Evolutionary conservation across 2,113 vertebrate species (phyloP).

Genomic region (Pterocles orientalis): DNA sequence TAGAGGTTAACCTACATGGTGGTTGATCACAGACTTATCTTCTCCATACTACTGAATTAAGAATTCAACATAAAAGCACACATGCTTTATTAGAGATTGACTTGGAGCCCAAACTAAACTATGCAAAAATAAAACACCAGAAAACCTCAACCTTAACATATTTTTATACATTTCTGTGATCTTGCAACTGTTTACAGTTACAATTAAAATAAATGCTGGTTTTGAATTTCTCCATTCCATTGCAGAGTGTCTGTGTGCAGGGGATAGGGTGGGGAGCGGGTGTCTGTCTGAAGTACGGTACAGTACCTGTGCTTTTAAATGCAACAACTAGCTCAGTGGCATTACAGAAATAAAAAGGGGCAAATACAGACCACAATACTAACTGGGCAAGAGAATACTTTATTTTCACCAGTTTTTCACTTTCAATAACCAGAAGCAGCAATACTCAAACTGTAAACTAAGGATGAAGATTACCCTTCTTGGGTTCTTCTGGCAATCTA

Average conservation of each 20-base stretch:
- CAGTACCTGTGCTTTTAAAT: background rate
- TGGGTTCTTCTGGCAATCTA: background rate
- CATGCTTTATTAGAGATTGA: background rate
- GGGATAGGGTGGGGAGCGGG: rapidly evolving
- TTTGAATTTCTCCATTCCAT: background rate
- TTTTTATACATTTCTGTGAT: background rate
- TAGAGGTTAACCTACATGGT: background rate
- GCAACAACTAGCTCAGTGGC: background rate
- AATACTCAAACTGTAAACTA: background rate
- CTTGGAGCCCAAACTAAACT: background rate
- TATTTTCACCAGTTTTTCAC: background rate
- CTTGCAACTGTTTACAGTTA: background rate
- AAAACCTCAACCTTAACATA: background rate
- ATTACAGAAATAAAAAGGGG: background rate
- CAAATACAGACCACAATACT: background rate
- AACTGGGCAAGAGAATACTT: background rate
- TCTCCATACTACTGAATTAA: background rate
- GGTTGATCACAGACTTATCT: background rate
- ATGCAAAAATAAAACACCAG: background rate
- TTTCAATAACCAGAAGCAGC: background rate
- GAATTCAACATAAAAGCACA: background rate
- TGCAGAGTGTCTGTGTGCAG: background rate
- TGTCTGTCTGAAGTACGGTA: background rate
- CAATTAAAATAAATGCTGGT: background rate
- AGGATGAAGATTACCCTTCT: background rate